Evolutionary conservation across 2,888 invertebrate species (phyloP), one percentile per base, ranked within the genome.

Genomic region (Drosophila mulleri): DNA sequence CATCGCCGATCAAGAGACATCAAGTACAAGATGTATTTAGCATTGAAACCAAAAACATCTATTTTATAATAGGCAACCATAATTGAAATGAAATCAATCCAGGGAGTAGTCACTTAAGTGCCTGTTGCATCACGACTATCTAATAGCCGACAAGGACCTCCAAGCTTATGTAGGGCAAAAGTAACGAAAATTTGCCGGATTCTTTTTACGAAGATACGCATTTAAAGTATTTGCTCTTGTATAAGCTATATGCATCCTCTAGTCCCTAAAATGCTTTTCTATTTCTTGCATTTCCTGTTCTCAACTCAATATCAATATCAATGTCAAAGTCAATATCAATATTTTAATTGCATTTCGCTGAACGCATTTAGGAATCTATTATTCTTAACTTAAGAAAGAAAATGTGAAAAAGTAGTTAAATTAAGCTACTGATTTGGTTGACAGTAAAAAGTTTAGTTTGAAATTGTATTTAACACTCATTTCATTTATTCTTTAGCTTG

Each of bases 11-110:
- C 56, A 32, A 64, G 39, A 60, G 64, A 68, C 67, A 67, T 65
- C 67, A 68, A 86, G 81, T 83, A 80, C 82, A 83, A 83, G 78
- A 67, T 75, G 68, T 80, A 82, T 81, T 89, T 58, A 78, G 71
- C 80, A 77, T 75, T 72, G 67, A 84, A 84, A 84, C 89, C 89
- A 89, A 85, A 85, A 68, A 63, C 42, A 73, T 48, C 41, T 54
- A 53, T 66, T 67, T 65, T 72, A 66, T 57, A 68, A 50, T 68
- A 79, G 66, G 59, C 65, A 52, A 37, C 57, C 59, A 60, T 57
- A 72, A 65, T 71, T 65, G 52, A 71, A 57, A 50, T 67, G 63
- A 72, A 61, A 67, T 64, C 53, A 32, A 62, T 20, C 41, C 67
- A 66, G 65, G 67, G 59, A 59, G 63, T 68, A 52, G 60, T 60